Evolutionary conservation across 2,113 vertebrate species (phyloP), one percentile per base, ranked within the genome.

Genomic region (Gnathonemus longibarbis): DNA sequence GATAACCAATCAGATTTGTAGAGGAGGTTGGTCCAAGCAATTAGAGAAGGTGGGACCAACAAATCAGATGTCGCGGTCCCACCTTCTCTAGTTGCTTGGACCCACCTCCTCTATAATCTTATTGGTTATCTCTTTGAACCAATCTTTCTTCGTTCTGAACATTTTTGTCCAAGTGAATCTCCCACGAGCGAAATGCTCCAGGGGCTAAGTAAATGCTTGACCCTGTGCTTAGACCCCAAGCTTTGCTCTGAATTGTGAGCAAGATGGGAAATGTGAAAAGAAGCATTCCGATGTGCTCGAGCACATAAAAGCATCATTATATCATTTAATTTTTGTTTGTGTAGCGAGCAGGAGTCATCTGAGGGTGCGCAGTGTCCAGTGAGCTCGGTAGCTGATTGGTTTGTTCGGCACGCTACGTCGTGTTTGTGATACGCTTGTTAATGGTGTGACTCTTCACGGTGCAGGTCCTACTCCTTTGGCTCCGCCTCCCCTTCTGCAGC

Each of bases 401-500:
- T 9, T 84, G 83, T 35, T 10, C 3, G 48, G n/a, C 1, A 17
- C 13, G 10, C 27, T 1, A 1, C 35, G 31, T 39, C 21, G 13
- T 50, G 45, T 3, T 77, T 21, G 62, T 77, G 70, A 35, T 80
- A 31, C 21, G 19, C 10, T 31, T 87, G 13, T 0, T 52, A 3
- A 19, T 17, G 8, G 91, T 19, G 86, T 58, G 2, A 2, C 66
- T 90, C 62, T 5, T 56, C 0, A 5, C 50, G 19, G 5, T 13
- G 31, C 95, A 99, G 98, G 91, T 99, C 98, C 48, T 97, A 97
- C 92, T 99, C 98, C 1, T 96, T 97, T 91, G 98, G 96, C 89
- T 95, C 96, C 8, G 90, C 96, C 0, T 94, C 95, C 50, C 95
- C 96, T 6, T 94, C 95, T 0, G 95, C 92, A 84, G 85, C 95